Conservation (phyloP, 2,888 invertebrate species). For the Crocallis elinguaria region DNA sequence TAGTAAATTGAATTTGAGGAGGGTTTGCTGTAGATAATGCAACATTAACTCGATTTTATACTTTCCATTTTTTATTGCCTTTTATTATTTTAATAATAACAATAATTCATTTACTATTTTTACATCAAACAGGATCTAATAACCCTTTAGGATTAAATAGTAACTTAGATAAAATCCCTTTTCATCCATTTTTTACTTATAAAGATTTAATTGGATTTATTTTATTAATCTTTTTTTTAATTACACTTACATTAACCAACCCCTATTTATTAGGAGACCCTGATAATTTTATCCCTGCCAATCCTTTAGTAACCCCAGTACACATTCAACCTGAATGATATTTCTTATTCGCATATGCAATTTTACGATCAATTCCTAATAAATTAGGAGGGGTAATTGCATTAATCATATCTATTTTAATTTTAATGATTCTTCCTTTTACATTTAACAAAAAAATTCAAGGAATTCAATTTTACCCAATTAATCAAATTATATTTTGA, state of each 20-base stretch:
- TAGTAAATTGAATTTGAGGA: too few relatives aligned
- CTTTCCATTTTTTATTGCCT: constrained; percentile 89
- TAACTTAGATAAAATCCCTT: constrained; percentile 88
- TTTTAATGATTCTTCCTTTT: constrained; percentile 86
- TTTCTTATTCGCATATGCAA: constrained; percentile 92
- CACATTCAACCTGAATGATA: constrained; percentile 95
- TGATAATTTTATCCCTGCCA: too few relatives aligned
- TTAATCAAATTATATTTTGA: constrained; percentile 87
- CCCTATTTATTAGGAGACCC: too few relatives aligned
- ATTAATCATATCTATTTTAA: constrained; percentile 87
- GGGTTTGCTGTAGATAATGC: constrained; percentile 90
- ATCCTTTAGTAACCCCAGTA: constrained; percentile 87
- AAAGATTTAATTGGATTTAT: too few relatives aligned
- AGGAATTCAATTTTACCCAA: constrained; percentile 85
- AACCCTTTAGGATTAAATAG: constrained; percentile 87
- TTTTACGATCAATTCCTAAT: constrained; percentile 91
- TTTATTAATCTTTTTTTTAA: too few relatives aligned
- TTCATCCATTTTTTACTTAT: too few relatives aligned
- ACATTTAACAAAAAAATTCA: constrained; percentile 83
- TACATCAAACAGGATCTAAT: constrained; percentile 88
- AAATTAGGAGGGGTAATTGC: constrained; percentile 91
- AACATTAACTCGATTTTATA: constrained; percentile 91
- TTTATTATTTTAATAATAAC: constrained; percentile 87
- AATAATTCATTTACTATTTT: constrained; percentile 87
- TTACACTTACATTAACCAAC: too few relatives aligned